phyloP scores from a whole-genome alignment of 2,797 vertebrate species.

The Clarias laeviceps region DNA sequence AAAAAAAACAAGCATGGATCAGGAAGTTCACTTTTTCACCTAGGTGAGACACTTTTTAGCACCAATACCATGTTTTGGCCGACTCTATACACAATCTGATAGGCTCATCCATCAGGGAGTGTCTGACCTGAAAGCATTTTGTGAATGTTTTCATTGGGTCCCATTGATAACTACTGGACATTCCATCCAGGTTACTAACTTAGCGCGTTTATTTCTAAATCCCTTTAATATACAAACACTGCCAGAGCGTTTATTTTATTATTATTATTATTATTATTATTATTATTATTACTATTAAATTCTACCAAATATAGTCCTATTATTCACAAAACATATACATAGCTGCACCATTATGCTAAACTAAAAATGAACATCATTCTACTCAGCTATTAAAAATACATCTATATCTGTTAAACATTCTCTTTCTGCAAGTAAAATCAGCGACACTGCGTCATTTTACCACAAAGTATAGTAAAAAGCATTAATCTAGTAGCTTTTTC shows the following conservation, averaged over 20 bases:
- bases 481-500: conserved; percentile 48
- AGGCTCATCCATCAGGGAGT: neutral
- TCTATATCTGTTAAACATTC: conserved; percentile 36
- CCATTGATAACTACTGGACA: neutral
- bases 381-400: conserved; percentile 7
- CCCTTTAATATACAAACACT: conserved; percentile 1
- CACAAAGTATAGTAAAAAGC: conserved; percentile 5
- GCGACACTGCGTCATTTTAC: neutral
- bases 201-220: conserved; percentile 9
- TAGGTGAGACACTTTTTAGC: no score
- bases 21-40: no score
- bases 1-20: no score
- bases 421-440: conserved; percentile 4
- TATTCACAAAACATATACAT: conserved; percentile 32
- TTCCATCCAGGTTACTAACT: conserved; percentile 8
- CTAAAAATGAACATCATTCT: conserved; percentile 15
- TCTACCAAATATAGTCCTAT: conserved; percentile 29
- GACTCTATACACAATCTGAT: neutral
- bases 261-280: neutral
- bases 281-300: neutral
- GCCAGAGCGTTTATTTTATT: conserved; percentile 13
- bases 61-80: no score
- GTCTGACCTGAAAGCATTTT: neutral
- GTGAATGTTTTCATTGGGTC: conserved; percentile 17
- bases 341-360: conserved; percentile 31